Percentiles rank a stretch among this genome's conserved stretches.
These are phyloP conservation scores for Amphimallon solstitiale DNA, from an alignment of 2,888 invertebrate genomes.

Conservation along the genomic window DNA sequence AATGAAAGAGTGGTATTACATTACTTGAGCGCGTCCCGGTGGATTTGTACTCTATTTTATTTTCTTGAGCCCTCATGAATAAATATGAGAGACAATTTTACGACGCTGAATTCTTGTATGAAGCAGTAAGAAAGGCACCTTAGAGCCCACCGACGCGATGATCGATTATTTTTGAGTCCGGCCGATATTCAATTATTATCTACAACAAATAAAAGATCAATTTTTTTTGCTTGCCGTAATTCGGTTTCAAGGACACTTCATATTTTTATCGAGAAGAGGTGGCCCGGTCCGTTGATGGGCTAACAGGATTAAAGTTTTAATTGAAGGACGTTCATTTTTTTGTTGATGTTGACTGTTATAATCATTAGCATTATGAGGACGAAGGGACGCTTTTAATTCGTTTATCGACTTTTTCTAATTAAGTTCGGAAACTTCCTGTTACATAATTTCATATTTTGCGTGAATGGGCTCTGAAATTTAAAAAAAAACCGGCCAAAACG, in stretches of 20 bases:
- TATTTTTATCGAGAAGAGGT: background rate
- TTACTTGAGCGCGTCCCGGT: background rate
- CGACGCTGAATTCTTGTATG: constrained; percentile 10
- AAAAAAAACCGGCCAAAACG: too few relatives aligned
- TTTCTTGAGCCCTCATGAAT: constrained; percentile 15
- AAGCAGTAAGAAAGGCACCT: background rate
- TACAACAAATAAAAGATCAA: background rate
- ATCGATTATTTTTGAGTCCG: background rate
- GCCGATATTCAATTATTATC: constrained; percentile 19
- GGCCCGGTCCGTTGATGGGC: too few relatives aligned
- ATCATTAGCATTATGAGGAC: too few relatives aligned
- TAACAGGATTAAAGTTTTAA: constrained; percentile 9
- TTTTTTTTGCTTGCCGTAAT: background rate
- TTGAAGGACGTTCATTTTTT: background rate
- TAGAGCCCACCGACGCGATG: background rate
- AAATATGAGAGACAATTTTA: constrained; percentile 30
- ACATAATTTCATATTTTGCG: too few relatives aligned
- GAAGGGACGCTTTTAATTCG: too few relatives aligned
- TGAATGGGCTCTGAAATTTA: too few relatives aligned
- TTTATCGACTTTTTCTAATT: too few relatives aligned
- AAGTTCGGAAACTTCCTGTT: too few relatives aligned
- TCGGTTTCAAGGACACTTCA: background rate
- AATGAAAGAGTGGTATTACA: constrained; percentile 2
- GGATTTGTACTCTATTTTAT: constrained; percentile 4
- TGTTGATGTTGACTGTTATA: background rate